phyloP scores from a whole-genome alignment of 1,140 invertebrate genomes.

The Trinorchestia longiramus region DNA sequence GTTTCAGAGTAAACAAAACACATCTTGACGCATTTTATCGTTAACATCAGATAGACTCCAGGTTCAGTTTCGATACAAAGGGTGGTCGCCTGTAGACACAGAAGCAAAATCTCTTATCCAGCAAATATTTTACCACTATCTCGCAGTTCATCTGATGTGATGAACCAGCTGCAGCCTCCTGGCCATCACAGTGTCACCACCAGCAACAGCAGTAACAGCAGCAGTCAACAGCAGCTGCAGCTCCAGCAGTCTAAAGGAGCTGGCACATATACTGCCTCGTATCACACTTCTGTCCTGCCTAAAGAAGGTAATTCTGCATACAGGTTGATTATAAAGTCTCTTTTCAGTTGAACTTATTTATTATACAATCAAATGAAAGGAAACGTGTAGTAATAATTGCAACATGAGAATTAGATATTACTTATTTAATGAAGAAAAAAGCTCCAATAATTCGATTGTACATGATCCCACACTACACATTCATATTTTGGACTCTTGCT shows the following conservation, averaged over 20 bases:
- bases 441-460: no score
- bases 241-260: background rate
- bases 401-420: no score
- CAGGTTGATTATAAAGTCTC: no score
- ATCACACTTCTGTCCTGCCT: background rate
- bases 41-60: no score
- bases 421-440: no score
- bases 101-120: background rate
- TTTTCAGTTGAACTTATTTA: no score
- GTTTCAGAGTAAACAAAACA: background rate
- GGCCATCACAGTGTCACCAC: conserved; percentile 3
- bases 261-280: background rate
- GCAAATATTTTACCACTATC: background rate
- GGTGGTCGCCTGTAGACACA: background rate
- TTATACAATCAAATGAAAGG: no score
- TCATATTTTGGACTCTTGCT: no score
- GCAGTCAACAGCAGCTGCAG: background rate
- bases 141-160: background rate
- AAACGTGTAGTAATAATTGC: no score
- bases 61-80: no score
- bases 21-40: background rate
- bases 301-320: background rate
- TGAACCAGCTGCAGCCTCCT: background rate
- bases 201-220: background rate
- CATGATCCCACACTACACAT: no score